phyloP scores from a whole-genome alignment of 2,888 invertebrate species.

The Hirtodrosophila confusa region DNA sequence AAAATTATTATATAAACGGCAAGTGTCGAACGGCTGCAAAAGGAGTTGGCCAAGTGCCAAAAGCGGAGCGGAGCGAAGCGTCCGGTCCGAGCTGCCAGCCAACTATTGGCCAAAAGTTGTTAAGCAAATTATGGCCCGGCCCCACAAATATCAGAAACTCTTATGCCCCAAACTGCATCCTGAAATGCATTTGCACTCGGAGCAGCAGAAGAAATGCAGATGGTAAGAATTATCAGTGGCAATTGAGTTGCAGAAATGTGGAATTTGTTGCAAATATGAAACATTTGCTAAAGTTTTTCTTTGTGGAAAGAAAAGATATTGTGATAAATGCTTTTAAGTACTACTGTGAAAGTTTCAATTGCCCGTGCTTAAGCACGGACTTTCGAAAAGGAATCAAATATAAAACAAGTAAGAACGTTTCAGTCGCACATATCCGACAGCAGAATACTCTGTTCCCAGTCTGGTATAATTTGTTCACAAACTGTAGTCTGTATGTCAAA shows the following conservation, averaged over 20 bases:
- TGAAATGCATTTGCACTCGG: constrained; percentile 23
- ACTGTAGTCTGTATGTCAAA: too few relatives aligned
- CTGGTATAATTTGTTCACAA: too few relatives aligned
- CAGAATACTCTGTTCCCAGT: too few relatives aligned
- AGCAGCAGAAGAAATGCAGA: constrained; percentile 26
- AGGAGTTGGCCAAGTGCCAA: constrained; percentile 70
- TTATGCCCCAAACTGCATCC: constrained; percentile 11
- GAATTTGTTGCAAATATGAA: constrained; percentile 14
- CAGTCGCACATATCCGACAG: too few relatives aligned
- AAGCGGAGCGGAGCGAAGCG: constrained; percentile 14
- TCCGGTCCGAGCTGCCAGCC: constrained; percentile 20
- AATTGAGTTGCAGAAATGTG: constrained; percentile 36
- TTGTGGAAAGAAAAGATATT: neutral
- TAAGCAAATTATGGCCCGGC: constrained; percentile 76
- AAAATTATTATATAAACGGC: constrained; percentile 76
- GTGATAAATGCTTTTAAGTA: neutral
- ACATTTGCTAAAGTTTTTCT: constrained; percentile 17
- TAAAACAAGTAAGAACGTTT: too few relatives aligned
- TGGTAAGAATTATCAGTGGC: constrained; percentile 42
- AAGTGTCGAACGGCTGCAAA: constrained; percentile 63
- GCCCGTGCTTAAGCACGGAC: neutral
- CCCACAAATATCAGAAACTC: constrained; percentile 44
- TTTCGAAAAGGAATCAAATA: neutral
- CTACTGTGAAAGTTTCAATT: neutral
- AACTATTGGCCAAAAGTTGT: constrained; percentile 71